Percentiles rank a stretch among this genome's conserved stretches.
These are phyloP conservation scores for Phaenicophaeus curvirostris DNA, from an alignment of 2,797 vertebrate genomes.

Conservation along the genomic window DNA sequence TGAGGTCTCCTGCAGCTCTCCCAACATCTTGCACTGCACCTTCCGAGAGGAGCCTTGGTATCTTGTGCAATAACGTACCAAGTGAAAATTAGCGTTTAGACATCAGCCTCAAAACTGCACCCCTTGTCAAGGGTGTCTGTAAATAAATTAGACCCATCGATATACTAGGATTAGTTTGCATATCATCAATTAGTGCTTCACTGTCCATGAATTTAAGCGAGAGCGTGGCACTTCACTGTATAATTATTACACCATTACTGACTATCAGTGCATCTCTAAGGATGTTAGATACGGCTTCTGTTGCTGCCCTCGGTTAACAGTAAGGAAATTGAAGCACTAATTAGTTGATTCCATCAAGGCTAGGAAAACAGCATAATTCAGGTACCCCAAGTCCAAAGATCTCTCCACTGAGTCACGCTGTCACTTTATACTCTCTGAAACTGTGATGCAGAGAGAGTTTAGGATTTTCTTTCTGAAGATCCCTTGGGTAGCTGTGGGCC, in stretches of 20 bases:
- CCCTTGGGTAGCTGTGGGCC: background rate
- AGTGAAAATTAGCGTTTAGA: background rate
- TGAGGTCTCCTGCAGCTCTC: background rate
- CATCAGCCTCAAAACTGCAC: background rate
- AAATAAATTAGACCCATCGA: background rate
- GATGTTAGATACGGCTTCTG: background rate
- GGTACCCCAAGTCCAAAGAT: background rate
- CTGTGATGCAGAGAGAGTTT: background rate
- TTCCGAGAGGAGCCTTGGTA: background rate
- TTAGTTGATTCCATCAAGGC: background rate
- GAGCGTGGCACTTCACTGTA: background rate
- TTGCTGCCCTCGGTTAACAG: background rate
- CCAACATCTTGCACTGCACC: fast-evolving
- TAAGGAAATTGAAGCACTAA: background rate
- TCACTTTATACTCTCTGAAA: background rate
- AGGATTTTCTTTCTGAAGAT: background rate
- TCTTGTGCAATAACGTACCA: background rate
- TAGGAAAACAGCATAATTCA: background rate
- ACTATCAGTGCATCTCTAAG: background rate
- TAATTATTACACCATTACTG: background rate
- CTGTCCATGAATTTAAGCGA: background rate
- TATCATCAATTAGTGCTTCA: background rate
- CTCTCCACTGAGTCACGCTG: background rate
- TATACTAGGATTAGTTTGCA: background rate
- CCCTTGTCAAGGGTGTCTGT: background rate